Percentiles rank a stretch among this genome's conserved stretches.
phyloP scores from a whole-genome alignment of 2,797 vertebrate species.

The Tangara arthus region DNA sequence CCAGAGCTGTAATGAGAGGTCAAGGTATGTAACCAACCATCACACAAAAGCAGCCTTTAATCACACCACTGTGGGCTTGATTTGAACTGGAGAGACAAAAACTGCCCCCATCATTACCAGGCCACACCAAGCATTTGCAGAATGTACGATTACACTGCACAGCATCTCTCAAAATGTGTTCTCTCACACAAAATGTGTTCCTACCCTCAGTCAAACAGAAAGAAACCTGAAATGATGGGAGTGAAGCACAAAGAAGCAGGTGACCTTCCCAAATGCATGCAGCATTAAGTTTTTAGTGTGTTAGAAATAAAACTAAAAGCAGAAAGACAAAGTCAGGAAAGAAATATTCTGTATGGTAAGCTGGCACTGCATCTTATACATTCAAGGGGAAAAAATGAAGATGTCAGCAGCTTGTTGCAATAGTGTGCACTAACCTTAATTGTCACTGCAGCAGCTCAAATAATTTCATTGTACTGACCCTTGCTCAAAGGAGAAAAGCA shows the following conservation, averaged over 20 bases:
- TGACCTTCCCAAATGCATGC: background rate
- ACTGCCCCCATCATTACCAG: background rate
- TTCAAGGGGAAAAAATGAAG: background rate
- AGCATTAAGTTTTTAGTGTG: background rate
- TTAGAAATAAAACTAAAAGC: background rate
- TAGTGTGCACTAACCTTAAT: background rate
- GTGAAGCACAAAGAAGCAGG: background rate
- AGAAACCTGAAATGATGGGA: background rate
- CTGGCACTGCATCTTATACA: background rate
- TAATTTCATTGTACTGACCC: background rate
- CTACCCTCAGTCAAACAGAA: background rate
- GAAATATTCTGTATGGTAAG: background rate
- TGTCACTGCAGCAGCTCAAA: background rate
- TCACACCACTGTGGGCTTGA: background rate
- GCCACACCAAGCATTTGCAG: background rate
- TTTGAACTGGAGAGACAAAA: background rate
- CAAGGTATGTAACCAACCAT: background rate
- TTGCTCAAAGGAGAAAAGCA: background rate
- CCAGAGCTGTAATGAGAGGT: conserved; percentile 12
- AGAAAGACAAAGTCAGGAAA: background rate
- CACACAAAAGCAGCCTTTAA: conserved; percentile 29
- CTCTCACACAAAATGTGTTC: background rate
- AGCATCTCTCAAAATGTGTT: background rate
- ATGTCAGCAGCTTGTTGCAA: background rate
- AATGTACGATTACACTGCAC: background rate